Evolutionary conservation across 2,797 vertebrate species (phyloP).

Genomic region (Characodon lateralis): DNA sequence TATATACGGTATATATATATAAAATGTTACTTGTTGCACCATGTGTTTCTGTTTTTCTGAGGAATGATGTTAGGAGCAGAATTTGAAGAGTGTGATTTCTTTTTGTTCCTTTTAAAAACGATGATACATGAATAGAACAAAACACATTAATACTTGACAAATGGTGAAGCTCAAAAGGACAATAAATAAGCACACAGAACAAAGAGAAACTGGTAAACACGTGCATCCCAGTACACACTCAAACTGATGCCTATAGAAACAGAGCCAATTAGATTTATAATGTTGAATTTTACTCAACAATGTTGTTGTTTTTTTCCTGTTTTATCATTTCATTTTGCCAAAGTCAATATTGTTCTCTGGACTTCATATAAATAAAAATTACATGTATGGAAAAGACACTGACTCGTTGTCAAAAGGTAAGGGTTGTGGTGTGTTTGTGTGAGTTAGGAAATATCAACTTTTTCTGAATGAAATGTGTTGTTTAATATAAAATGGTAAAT

Average conservation of each 20-base stretch:
- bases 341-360: conserved; percentile 80
- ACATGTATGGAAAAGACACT: conserved; percentile 64
- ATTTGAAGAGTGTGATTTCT: conserved; percentile 51
- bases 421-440: conserved; percentile 26
- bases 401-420: conserved; percentile 40
- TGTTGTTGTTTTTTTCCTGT: conserved; percentile 64
- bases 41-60: conserved; percentile 74
- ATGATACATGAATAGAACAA: conserved; percentile 39
- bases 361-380: conserved; percentile 79
- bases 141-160: conserved; percentile 38
- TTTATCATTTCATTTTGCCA: conserved; percentile 74
- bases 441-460: neutral
- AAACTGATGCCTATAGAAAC: conserved; percentile 57
- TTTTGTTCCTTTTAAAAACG: conserved; percentile 53
- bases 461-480: neutral
- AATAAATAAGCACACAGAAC: conserved; percentile 42
- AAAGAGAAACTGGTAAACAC: conserved; percentile 39
- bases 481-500: neutral
- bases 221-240: conserved; percentile 29
- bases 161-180: conserved; percentile 23
- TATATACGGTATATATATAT: conserved; percentile 56
- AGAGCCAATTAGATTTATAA: conserved; percentile 56
- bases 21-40: conserved; percentile 75
- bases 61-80: conserved; percentile 63
- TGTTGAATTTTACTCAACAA: conserved; percentile 60